phyloP scores from a whole-genome alignment of 2,113 vertebrate genomes.

The Atlantisia rogersi region DNA sequence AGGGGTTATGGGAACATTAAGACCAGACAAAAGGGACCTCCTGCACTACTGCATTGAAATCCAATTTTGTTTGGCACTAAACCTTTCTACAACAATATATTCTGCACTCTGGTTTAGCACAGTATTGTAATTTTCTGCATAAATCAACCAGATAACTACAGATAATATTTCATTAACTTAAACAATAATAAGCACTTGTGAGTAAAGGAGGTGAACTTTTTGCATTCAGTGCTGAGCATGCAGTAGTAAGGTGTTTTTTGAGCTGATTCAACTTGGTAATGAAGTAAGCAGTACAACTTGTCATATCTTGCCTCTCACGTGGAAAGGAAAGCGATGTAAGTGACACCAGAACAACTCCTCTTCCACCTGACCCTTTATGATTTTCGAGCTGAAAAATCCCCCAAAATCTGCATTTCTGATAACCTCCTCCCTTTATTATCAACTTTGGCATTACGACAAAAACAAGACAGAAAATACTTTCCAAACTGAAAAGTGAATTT shows the following conservation, averaged over 20 bases:
- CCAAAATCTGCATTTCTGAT: neutral
- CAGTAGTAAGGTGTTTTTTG: neutral
- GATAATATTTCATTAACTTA: neutral
- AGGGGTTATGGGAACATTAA: neutral
- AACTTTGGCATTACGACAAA: conserved; percentile 17
- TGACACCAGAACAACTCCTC: neutral
- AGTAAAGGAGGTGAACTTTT: conserved; percentile 5
- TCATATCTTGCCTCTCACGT: neutral
- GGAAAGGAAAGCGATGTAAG: neutral
- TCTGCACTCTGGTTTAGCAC: neutral
- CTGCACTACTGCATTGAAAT: neutral
- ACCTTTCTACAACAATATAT: neutral
- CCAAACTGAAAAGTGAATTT: neutral
- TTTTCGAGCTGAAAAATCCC: conserved; percentile 12
- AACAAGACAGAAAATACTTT: neutral
- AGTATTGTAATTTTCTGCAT: neutral
- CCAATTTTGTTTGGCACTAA: neutral
- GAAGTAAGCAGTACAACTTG: neutral
- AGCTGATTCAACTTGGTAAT: neutral
- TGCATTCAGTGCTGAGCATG: neutral
- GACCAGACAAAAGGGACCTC: neutral
- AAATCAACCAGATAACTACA: neutral
- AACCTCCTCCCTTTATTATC: neutral
- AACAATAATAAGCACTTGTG: neutral
- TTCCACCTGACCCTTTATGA: neutral